Base-by-base conservation (phyloP, 2,888 invertebrate species). In the Ochropleura leucogaster region DNA sequence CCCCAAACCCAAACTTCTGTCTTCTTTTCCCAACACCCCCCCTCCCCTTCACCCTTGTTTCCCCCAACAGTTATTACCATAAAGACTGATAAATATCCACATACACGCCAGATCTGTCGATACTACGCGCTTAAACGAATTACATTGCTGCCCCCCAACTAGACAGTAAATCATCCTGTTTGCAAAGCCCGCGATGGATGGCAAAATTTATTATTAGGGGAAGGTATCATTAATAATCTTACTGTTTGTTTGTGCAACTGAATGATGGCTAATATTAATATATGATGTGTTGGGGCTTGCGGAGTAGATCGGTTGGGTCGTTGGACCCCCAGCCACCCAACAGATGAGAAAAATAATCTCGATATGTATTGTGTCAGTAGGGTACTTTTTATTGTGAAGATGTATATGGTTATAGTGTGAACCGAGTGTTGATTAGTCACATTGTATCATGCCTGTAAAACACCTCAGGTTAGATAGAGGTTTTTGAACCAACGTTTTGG, bases 21-120 rank as follows among this genome's bases (percentile, higher is more conserved):
- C 14, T 12, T 9, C 30, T 53, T 16, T 73, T 57, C 14, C 0
- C 14, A 16, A 42, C 4, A 10, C 4, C 49, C 30, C 0, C 0
- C 16, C 57, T 14, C 63, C 53, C 44, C 30, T 53, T 20, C 74
- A 73, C 71, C 60, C 51, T 68, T 47, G 60, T 60, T 70, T 53
- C 63, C 82, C 76, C 84, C 62, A 80, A 79, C 83, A 84, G 89
- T 90, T 92, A 92, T 93, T 92, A 90, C 89, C 92, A 93, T 92
- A 92, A 91, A 93, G 90, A 88, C 90, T 90, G 92, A 93, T 92
- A 92, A 93, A 93, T 91, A 91, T 92, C 91, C 89, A 70, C 88
- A 90, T 89, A 89, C 83, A 89, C 87, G 85, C 83, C 80, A 88
- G 87, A 88, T 84, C 83, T 88, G 87, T 90, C 89, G 85, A 90